A percentile compares a stretch with the other conserved stretches of the same genome.
These are phyloP conservation scores for Pseudococcus longispinus DNA, from an alignment of 2,888 invertebrate genomes.

Conservation along the genomic window DNA sequence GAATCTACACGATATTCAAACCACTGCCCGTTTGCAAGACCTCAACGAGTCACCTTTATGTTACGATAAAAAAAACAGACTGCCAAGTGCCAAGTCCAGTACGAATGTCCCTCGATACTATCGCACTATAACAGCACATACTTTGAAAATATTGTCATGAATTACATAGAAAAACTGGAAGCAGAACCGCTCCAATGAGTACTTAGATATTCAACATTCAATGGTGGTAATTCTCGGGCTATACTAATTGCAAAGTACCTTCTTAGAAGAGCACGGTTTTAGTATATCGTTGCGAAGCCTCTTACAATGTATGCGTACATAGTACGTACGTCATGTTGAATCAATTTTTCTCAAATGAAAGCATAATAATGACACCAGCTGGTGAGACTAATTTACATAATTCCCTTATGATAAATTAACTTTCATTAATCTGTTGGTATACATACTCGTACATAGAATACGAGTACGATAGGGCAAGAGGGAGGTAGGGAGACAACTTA, in stretches of 20 bases:
- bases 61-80: neutral
- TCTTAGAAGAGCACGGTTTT: neutral
- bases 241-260: neutral
- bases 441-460: neutral
- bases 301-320: neutral
- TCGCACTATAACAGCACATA: neutral
- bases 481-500: neutral
- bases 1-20: no score
- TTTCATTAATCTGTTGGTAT: slow-evolving; percentile 33
- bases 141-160: neutral
- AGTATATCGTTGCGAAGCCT: neutral
- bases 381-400: slow-evolving; percentile 41
- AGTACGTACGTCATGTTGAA: neutral
- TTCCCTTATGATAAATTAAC: slow-evolving; percentile 45
- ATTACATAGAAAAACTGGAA: neutral
- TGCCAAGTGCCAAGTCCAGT: neutral
- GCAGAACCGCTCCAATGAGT: neutral
- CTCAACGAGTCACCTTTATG: neutral
- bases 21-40: no score
- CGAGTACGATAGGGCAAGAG: neutral
- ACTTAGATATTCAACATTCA: neutral
- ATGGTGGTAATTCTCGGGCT: neutral
- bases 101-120: neutral
- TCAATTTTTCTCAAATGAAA: slow-evolving; percentile 38
- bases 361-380: slow-evolving; percentile 13